These are phyloP conservation scores for Galerucella calmariensis DNA, from an alignment of 2,888 invertebrate species.

Conservation along the genomic window DNA sequence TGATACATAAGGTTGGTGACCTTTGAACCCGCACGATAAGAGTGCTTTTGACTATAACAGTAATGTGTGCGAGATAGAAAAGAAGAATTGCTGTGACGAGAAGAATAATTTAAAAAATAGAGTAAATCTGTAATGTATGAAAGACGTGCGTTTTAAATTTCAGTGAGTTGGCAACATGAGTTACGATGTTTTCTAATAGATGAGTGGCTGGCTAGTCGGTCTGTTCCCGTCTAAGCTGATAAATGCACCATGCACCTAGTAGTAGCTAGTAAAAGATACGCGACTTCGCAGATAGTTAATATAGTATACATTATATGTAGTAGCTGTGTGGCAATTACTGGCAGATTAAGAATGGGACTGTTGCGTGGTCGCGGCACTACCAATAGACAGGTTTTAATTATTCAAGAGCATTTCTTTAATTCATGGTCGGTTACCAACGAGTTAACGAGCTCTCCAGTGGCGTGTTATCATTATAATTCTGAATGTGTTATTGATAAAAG, in stretches of 20 bases:
- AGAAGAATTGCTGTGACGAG: too few species aligned
- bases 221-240: slow-evolving; percentile 2
- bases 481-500: not conserved
- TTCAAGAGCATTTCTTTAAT: slow-evolving; percentile 58
- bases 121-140: too few species aligned
- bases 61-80: too few species aligned
- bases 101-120: too few species aligned
- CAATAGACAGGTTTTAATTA: slow-evolving; percentile 57
- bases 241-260: slow-evolving; percentile 8
- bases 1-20: too few species aligned
- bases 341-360: slow-evolving; percentile 49
- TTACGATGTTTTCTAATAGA: not conserved
- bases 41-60: too few species aligned
- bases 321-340: slow-evolving; percentile 50
- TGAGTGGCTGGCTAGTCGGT: not conserved
- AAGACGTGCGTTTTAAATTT: not conserved
- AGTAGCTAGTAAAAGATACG: slow-evolving; percentile 11
- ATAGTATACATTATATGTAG: slow-evolving; percentile 8
- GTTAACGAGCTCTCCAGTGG: slow-evolving; percentile 48
- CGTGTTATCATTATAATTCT: slow-evolving; percentile 21
- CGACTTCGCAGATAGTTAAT: slow-evolving; percentile 7
- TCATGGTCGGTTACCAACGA: slow-evolving; percentile 51
- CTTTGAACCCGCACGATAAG: too few species aligned
- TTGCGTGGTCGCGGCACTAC: slow-evolving; percentile 42
- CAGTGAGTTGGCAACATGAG: slow-evolving; percentile 1